phyloP scores from a whole-genome alignment of 1,140 invertebrate species.

The Druon quercuslanigerum region DNA sequence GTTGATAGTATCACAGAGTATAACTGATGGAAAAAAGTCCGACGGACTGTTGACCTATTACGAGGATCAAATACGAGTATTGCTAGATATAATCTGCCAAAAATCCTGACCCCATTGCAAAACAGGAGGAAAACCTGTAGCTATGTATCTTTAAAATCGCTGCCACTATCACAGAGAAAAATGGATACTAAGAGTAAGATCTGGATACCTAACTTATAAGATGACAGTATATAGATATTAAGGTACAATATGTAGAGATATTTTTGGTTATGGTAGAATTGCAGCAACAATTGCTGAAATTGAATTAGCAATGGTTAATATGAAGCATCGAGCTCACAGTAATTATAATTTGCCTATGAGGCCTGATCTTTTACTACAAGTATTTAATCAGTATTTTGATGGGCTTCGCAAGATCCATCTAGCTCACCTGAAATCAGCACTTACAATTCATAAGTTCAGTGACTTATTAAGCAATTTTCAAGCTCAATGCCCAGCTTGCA shows the following conservation, averaged over 20 bases:
- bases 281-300: conserved; percentile 2
- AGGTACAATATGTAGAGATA: neutral
- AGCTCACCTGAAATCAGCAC: too few relatives aligned
- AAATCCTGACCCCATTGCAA: too few relatives aligned
- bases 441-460: neutral
- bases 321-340: neutral
- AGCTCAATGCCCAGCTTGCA: neutral
- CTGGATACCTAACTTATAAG: neutral
- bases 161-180: too few relatives aligned
- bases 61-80: too few relatives aligned
- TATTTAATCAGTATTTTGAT: neutral
- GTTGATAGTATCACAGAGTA: too few relatives aligned
- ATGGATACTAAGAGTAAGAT: neutral
- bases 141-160: too few relatives aligned
- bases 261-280: conserved; percentile 7
- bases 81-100: too few relatives aligned
- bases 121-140: too few relatives aligned
- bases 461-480: neutral
- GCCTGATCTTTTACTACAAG: neutral
- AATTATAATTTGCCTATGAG: too few relatives aligned
- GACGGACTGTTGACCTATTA: too few relatives aligned
- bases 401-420: too few relatives aligned
- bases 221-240: neutral
- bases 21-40: too few relatives aligned
- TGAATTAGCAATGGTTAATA: conserved; percentile 6